Percentiles rank a stretch among this genome's conserved stretches.
phyloP scores from a whole-genome alignment of 2,113 vertebrate species.

The Ochotona curzoniae region DNA sequence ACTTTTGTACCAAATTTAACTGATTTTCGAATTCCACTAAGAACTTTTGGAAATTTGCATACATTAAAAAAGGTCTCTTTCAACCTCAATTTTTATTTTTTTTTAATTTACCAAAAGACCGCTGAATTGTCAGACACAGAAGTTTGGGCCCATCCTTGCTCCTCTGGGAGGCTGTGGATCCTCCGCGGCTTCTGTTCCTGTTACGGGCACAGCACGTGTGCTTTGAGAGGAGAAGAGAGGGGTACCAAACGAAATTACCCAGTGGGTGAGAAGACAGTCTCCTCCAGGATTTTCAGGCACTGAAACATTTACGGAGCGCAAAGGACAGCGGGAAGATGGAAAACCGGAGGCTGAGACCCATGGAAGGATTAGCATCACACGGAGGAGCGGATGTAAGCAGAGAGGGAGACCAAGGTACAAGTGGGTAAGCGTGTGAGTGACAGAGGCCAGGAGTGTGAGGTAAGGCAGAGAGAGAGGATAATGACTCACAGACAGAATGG shows the following conservation, averaged over 20 bases:
- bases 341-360: slow-evolving; percentile 14
- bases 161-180: not conserved
- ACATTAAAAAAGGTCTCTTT: not conserved
- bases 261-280: not conserved
- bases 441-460: not conserved
- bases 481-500: slow-evolving; percentile 41
- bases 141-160: not conserved
- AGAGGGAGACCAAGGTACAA: not conserved
- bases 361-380: not conserved
- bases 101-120: not conserved
- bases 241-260: not conserved
- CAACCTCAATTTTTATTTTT: not conserved
- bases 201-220: not conserved
- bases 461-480: not conserved
- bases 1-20: too few species aligned
- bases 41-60: too few species aligned
- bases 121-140: not conserved
- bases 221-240: not conserved
- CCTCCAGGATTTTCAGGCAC: not conserved
- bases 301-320: slow-evolving; percentile 15
- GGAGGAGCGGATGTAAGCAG: not conserved
- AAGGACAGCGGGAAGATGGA: not conserved
- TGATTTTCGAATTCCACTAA: too few species aligned
- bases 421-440: not conserved
- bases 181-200: not conserved